These are phyloP conservation scores for Alviniconcha marisindica DNA, from an alignment of 1,140 invertebrate genomes.

Conservation along the genomic window DNA sequence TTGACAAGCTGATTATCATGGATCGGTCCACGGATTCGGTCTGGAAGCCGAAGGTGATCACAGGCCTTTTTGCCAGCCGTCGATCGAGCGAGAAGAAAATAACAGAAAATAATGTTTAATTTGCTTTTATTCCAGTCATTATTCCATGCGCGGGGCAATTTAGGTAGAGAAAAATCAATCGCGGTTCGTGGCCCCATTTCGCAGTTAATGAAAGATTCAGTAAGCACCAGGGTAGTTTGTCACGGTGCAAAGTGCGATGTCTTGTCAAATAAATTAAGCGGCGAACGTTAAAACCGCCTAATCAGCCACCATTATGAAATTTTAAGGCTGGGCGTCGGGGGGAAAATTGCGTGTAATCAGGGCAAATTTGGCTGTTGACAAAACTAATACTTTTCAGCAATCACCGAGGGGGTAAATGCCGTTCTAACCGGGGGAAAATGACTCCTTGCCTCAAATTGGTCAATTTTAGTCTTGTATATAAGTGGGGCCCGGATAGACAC, in stretches of 20 bases:
- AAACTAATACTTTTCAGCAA: conserved; percentile 67
- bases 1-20: conserved; percentile 39
- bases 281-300: conserved; percentile 61
- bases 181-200: conserved; percentile 39
- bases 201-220: conserved; percentile 51
- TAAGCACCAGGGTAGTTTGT: conserved; percentile 52
- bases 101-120: conserved; percentile 64
- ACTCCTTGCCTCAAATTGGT: conserved; percentile 63
- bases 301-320: conserved; percentile 69
- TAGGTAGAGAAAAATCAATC: conserved; percentile 57
- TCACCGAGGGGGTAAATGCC: conserved; percentile 62
- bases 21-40: conserved; percentile 18
- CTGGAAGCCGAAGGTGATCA: conserved; percentile 27
- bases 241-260: conserved; percentile 50
- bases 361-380: conserved; percentile 66
- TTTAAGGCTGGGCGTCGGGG: conserved; percentile 58
- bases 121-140: conserved; percentile 64
- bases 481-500: conserved; percentile 30
- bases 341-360: conserved; percentile 67
- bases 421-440: conserved; percentile 59
- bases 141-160: conserved; percentile 57
- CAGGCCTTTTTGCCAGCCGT: conserved; percentile 37
- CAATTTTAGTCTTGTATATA: conserved; percentile 65
- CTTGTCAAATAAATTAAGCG: conserved; percentile 70
- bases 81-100: conserved; percentile 53